These are phyloP conservation scores for Hyles vespertilio DNA, from an alignment of 1,140 invertebrate genomes.

Conservation along the genomic window DNA sequence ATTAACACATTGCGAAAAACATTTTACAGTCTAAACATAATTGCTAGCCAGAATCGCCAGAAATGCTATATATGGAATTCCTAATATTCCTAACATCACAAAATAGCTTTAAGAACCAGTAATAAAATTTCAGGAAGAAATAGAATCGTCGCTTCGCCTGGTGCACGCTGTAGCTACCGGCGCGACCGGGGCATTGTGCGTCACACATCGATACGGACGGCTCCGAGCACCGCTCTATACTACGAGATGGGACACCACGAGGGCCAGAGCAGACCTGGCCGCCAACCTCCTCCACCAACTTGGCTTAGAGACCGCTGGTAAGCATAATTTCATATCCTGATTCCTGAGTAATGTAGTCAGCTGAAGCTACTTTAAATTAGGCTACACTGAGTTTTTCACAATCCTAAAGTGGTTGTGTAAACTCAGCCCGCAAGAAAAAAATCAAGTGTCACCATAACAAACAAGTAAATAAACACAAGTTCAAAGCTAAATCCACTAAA, in stretches of 20 bases:
- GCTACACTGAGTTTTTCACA: too few species aligned
- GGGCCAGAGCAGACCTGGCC: conserved; percentile 84
- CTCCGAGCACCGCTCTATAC: conserved; percentile 81
- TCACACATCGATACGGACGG: conserved; percentile 80
- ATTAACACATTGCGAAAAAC: too few species aligned
- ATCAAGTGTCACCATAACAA: background rate
- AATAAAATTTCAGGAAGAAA: conserved; percentile 67
- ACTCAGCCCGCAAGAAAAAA: too few species aligned
- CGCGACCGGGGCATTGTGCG: conserved; percentile 83
- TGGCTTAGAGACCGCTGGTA: conserved; percentile 79
- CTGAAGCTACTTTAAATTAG: too few species aligned
- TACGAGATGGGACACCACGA: conserved; percentile 79
- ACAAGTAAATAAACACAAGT: too few species aligned
- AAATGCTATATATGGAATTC: too few species aligned
- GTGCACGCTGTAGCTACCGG: conserved; percentile 84
- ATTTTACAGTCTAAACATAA: too few species aligned
- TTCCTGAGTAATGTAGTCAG: background rate
- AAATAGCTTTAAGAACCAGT: too few species aligned
- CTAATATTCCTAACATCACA: too few species aligned
- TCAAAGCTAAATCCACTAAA: too few species aligned
- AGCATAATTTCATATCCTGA: conserved; percentile 33
- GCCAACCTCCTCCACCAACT: conserved; percentile 83
- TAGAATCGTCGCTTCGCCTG: conserved; percentile 81
- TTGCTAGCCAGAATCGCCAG: too few species aligned
- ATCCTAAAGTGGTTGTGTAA: too few species aligned